Conservation (phyloP, 35 echinoderm and acorn worm genomes). For the Ptychodera flava region DNA sequence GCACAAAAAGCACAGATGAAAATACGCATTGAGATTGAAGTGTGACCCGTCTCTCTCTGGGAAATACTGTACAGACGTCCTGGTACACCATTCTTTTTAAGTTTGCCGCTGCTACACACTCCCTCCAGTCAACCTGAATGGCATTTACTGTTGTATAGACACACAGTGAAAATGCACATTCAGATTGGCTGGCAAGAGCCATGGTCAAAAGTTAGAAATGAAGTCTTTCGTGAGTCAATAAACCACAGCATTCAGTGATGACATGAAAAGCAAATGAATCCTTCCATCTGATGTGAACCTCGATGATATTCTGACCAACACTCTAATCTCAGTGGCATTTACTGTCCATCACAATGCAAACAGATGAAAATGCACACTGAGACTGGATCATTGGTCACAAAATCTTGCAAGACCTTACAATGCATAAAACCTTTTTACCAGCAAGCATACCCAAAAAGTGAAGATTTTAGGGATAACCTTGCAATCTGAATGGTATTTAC, state of each 20-base stretch:
- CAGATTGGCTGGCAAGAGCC: not conserved
- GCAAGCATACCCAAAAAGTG: not conserved
- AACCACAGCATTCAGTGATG: no score
- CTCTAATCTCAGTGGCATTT: not conserved
- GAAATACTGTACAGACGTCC: no score
- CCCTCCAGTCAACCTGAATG: not conserved
- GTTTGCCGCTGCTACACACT: no score
- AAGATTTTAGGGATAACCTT: not conserved
- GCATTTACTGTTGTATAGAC: not conserved
- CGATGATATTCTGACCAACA: not conserved
- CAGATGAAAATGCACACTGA: not conserved
- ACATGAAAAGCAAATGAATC: no score
- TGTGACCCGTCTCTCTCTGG: not conserved
- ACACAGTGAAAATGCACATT: conserved; percentile 1
- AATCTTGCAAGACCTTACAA: not conserved
- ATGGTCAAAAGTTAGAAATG: no score
- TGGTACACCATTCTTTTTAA: no score
- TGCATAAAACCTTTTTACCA: no score
- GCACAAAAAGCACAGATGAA: not conserved
- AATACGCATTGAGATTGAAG: not conserved
- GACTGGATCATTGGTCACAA: not conserved
- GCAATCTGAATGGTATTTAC: conserved; percentile 1
- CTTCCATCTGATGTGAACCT: no score
- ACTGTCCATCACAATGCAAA: not conserved
- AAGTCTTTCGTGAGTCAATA: no score